Evolutionary conservation across 1,140 invertebrate genomes (phyloP), one percentile per base, ranked within the genome.

Genomic region (Hylaeus anthracinus): DNA sequence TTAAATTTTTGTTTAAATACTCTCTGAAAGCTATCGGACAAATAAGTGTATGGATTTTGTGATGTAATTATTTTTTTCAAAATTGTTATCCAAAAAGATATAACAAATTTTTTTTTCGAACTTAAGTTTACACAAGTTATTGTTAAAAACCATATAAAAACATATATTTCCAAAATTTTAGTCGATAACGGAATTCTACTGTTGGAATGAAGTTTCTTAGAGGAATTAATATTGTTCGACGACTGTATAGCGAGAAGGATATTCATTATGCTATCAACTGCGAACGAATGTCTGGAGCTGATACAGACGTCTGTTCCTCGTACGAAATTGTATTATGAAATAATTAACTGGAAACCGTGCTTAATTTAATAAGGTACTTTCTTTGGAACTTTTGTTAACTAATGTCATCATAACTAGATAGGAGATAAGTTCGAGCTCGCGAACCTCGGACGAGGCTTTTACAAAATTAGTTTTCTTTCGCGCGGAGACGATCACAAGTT

Each of bases 391-490:
- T 79, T 64, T 64, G 4, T 51, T 51, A 55, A 64, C 64, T 64
- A 79, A 45, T 12, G 58, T 48, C 26, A 72, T 79, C 69, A 72
- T 79, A 75, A 80, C 26, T n/a, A 51, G 51, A 48, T 64, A 78
- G 58, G 2, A 48, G 58, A 53, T 55, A 45, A 56, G 60, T 58
- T 14, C 37, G 37, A 58, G 64, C 53, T 45, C 9, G 43, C 8
- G 39, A 63, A 72, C 41, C 45, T 65, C 39, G 0, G 1, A 45
- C 6, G 15, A 45, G 2, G 75, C 67, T 79, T 72, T 79, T 43
- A 56, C 60, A 12, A 53, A 72, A 79, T 79, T 72, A 79, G 58
- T 53, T 56, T 26, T 48, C 60, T 37, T 72, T 64, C 48, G 12
- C 9, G 3, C 1, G 1, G 4, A 4, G 12, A 10, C 12, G 12